A percentile compares a stretch with the other conserved stretches of the same genome.
Evolutionary conservation across 2,888 invertebrate species (phyloP).

Genomic region (Caenorhabditis imperialis): DNA sequence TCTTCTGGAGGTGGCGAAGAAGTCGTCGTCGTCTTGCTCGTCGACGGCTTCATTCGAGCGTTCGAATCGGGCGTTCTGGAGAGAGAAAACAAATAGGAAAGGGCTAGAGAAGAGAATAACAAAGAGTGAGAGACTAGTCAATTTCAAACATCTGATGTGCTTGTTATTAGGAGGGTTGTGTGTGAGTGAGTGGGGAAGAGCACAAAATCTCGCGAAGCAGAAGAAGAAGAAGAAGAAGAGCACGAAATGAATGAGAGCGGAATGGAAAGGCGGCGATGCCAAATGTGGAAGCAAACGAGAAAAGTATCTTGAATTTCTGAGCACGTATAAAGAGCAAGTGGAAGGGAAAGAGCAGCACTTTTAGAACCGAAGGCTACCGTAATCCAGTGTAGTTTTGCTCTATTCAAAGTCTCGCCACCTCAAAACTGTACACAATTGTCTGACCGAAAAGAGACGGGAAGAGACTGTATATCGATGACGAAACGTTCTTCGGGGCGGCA

Average conservation of each 20-base stretch:
- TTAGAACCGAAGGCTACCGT: not conserved
- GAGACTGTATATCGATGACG: not conserved
- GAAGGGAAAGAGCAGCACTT: conserved; percentile 17
- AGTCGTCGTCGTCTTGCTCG: conserved; percentile 19
- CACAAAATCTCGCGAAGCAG: conserved; percentile 41
- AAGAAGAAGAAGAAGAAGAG: conserved; percentile 24
- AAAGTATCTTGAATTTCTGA: conserved; percentile 49
- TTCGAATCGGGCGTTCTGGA: conserved; percentile 2
- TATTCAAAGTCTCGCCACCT: not conserved
- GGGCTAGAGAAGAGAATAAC: not conserved
- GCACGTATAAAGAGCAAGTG: conserved; percentile 34
- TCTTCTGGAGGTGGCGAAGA: conserved; percentile 18
- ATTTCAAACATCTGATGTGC: conserved; percentile 52
- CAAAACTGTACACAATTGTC: not conserved
- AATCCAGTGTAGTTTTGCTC: not conserved
- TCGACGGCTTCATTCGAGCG: conserved; percentile 43
- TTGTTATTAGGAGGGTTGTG: conserved; percentile 39
- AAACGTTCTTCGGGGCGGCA: conserved; percentile 7
- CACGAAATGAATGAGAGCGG: conserved; percentile 43
- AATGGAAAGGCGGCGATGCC: conserved; percentile 26
- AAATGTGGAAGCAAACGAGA: conserved; percentile 18
- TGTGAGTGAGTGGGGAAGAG: conserved; percentile 1
- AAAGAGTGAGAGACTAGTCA: conserved; percentile 19
- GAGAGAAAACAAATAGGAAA: conserved; percentile 11
- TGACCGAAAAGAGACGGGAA: not conserved